phyloP scores from a whole-genome alignment of 2,797 vertebrate genomes.

The Propithecus deckenii region DNA sequence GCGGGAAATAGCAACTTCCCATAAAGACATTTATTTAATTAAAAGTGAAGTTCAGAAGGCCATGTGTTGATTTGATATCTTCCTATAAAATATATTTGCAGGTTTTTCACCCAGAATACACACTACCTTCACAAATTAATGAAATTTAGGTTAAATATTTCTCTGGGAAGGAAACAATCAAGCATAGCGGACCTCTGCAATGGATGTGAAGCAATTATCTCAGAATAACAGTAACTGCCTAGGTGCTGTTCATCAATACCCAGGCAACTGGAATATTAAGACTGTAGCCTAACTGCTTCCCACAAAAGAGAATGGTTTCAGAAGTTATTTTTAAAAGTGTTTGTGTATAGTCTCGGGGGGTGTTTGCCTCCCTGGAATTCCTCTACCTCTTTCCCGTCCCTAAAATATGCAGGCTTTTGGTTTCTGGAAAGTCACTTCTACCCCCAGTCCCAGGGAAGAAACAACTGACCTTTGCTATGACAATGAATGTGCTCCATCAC shows the following conservation, averaged over 20 bases:
- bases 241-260: not conserved
- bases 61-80: constrained; percentile 36
- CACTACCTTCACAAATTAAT: constrained; percentile 30
- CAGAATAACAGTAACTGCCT: not conserved
- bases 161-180: constrained; percentile 36
- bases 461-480: not conserved
- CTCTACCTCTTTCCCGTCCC: not conserved
- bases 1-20: constrained; percentile 27
- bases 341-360: not conserved
- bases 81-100: constrained; percentile 47
- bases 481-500: not conserved
- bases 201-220: not conserved
- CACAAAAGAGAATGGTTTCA: not conserved
- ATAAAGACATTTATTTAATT: constrained; percentile 65
- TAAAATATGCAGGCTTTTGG: not conserved
- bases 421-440: not conserved
- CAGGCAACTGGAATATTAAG: not conserved
- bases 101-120: not conserved
- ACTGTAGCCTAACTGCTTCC: not conserved
- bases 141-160: constrained; percentile 7
- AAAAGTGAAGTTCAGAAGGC: constrained; percentile 55
- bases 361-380: not conserved
- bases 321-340: not conserved
- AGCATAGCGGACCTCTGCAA: not conserved
- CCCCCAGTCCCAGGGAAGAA: not conserved